These are phyloP conservation scores for Melipona quadrifasciata DNA, from an alignment of 1,140 invertebrate species.

Conservation along the genomic window DNA sequence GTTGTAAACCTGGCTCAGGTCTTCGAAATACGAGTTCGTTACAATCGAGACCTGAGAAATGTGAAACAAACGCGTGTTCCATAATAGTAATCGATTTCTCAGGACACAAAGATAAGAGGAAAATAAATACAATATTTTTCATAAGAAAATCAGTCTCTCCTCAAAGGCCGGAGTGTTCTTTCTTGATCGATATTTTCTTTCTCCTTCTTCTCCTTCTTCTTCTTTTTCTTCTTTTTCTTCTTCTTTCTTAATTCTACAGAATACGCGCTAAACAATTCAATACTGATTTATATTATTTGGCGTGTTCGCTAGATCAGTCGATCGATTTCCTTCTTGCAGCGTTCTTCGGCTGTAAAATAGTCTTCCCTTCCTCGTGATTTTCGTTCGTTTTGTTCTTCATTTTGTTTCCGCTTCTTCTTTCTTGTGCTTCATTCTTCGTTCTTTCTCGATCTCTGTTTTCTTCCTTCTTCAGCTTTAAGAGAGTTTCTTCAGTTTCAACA, in stretches of 20 bases:
- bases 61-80: neutral
- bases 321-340: slow-evolving; percentile 34
- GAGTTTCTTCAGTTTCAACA: neutral
- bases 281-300: slow-evolving; percentile 77
- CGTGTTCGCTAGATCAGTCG: slow-evolving; percentile 69
- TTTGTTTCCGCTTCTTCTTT: neutral
- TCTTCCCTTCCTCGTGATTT: slow-evolving; percentile 19
- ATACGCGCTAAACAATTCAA: slow-evolving; percentile 67
- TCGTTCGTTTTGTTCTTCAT: slow-evolving; percentile 11
- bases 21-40: neutral
- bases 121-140: slow-evolving; percentile 48
- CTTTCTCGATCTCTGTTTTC: slow-evolving; percentile 20
- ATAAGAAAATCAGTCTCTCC: slow-evolving; percentile 41
- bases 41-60: slow-evolving; percentile 16
- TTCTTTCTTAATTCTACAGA: slow-evolving; percentile 58
- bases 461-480: neutral
- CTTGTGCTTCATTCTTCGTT: slow-evolving; percentile 9
- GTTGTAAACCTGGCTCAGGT: neutral
- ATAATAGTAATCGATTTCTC: neutral
- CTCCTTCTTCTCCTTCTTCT: neutral
- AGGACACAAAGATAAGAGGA: slow-evolving; percentile 3
- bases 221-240: neutral
- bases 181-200: slow-evolving; percentile 14
- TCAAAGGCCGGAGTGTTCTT: slow-evolving; percentile 16
- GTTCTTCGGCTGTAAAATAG: neutral